Base-by-base conservation (phyloP, 2,113 vertebrate genomes). In the Pleuronectes platessa region DNA sequence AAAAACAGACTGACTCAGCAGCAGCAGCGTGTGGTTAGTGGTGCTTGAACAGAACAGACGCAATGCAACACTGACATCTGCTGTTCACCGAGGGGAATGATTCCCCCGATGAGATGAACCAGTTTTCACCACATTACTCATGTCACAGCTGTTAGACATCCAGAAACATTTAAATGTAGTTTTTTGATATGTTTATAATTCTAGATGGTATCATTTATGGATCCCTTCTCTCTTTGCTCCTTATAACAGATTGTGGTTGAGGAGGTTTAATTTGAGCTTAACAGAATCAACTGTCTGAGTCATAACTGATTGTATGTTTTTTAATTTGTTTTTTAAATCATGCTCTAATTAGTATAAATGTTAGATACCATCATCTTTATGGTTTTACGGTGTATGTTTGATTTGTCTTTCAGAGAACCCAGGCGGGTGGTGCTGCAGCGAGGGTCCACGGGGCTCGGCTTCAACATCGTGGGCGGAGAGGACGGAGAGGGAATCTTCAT, bases 401-500 rank as follows among this genome's bases (percentile, higher is more conserved):
- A 27, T 65, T 55, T 74, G 31, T 83, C 12, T 55, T 58, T 2
- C 73, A 99, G 98, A 86, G 98, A 99, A 56, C 96, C 97, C 65
- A 93, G 98, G 87, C 97, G 97, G 86, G 95, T 99, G 6, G 87
- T 97, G 64, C 94, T 99, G 20, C 97, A 97, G 85, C 94, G 97
- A 54, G 98, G 97, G 31, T 96, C 97, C 56, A 99, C 98, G 1
- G 98, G 98, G 27, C 96, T 99, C 59, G 98, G 98, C 68, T 99
- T 99, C 90, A 99, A 99, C 94, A 99, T 99, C 54, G 98, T 99
- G 59, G 98, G 98, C 78, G 98, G 98, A 67, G 98, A 99, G 91
- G 98, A 99, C 71, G 98, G 97, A 82, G 97, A 99, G 90, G 98
- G 98, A 71, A 99, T 99, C 90, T 99, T 99, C 83, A 98, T 99